Percentiles rank a stretch among this genome's conserved stretches.
These are phyloP conservation scores for Kuschelorhynchus macadamiae DNA, from an alignment of 2,888 invertebrate species.

Conservation along the genomic window DNA sequence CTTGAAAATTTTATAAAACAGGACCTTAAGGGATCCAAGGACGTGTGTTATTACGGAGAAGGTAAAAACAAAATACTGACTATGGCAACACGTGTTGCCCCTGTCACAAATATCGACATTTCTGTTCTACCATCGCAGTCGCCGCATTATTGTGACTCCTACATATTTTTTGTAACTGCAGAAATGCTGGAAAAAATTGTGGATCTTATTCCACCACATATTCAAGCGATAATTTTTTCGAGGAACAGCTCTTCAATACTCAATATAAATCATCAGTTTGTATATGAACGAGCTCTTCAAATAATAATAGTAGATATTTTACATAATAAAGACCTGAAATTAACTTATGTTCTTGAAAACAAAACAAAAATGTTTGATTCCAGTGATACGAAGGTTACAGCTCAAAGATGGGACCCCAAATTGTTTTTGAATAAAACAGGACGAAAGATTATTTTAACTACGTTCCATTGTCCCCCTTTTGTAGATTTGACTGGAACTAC, in stretches of 20 bases:
- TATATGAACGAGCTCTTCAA: conserved; percentile 16
- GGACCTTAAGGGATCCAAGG: neutral
- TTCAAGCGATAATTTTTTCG: conserved; percentile 19
- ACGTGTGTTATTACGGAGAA: neutral
- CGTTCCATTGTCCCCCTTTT: conserved; percentile 46
- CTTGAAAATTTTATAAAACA: no score
- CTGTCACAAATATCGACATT: neutral
- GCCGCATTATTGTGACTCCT: conserved; percentile 5
- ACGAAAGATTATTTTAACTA: conserved; percentile 34
- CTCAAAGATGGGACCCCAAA: conserved; percentile 34
- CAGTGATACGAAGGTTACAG: conserved; percentile 1
- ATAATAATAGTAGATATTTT: neutral
- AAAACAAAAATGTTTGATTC: conserved; percentile 13
- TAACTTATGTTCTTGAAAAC: conserved; percentile 19
- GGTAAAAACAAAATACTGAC: neutral
- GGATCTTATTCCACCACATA: conserved; percentile 20
- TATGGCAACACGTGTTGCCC: neutral
- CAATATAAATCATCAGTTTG: neutral
- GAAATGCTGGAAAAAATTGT: neutral
- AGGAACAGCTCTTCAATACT: neutral
- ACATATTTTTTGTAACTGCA: conserved; percentile 8
- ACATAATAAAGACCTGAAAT: neutral
- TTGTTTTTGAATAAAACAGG: conserved; percentile 33
- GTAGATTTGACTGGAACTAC: conserved; percentile 19
- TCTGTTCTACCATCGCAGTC: neutral